Base-by-base conservation (phyloP, 2,888 invertebrate species). In the Perizoma flavofasciatum region DNA sequence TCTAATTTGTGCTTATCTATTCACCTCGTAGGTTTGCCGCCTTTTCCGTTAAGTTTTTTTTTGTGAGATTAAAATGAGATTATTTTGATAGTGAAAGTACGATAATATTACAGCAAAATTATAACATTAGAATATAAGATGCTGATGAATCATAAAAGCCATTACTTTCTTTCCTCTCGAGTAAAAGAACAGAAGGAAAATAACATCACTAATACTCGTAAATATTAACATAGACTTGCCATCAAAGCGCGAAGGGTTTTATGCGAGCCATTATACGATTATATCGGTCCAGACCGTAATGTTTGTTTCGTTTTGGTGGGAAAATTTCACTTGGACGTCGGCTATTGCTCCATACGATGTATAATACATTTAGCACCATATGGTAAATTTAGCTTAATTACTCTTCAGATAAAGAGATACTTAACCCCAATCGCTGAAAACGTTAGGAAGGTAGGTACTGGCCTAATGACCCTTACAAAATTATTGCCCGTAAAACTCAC, bases 1-100 rank as follows among this genome's bases (percentile, higher is more conserved):
- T n/a, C n/a, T n/a, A n/a, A n/a, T n/a, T n/a, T 83, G 81, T 82
- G 82, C 85, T 88, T 86, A 84, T 84, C 83, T 82, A 82, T 77
- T 65, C 72, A 73, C 61, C 61, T 61, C 63, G 60, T 3, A 51
- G 58, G 59, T 61, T 62, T 53, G 60, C 64, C 68, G 68, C 54
- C 67, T 52, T 58, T 67, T 64, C 53, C 57, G 48, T 60, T 49
- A 67, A 67, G 60, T 52, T 69, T 65, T 74, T 67, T 51, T 58
- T 49, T 59, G 63, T 55, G 65, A 72, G 70, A 68, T 70, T 61
- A 69, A 68, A 69, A 68, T 68, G 60, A 65, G 61, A 65, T 67
- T 57, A 63, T 65, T 62, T 46, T 46, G 35, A 62, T 43, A 37
- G 46, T 40, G 33, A 49, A 53, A 41, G 10, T 43, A 52, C 39